Percentiles rank a stretch among this genome's conserved stretches.
phyloP scores from a whole-genome alignment of 1,140 invertebrate genomes.

The Cyphomyrmex costatus region DNA sequence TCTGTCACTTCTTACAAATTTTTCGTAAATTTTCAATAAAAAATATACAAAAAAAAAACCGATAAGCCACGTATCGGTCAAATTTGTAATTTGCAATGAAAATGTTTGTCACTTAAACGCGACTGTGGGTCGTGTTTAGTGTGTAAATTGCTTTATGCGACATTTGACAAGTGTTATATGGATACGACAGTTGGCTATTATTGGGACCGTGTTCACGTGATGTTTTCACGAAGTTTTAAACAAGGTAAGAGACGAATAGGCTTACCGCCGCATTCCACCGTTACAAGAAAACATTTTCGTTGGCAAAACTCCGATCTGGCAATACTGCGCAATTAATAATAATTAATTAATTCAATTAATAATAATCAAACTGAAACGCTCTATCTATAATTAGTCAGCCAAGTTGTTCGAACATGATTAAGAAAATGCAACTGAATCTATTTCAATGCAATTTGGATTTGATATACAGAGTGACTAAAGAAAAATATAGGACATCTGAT shows the following conservation, averaged over 20 bases:
- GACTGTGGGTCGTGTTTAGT: not conserved
- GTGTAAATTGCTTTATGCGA: slow-evolving; percentile 35
- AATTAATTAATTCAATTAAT: slow-evolving; percentile 1
- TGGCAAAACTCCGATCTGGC: slow-evolving; percentile 2
- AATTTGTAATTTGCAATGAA: not conserved
- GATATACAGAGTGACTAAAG: not conserved
- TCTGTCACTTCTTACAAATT: not conserved
- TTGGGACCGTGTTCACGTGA: slow-evolving; percentile 39
- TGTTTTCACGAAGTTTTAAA: slow-evolving; percentile 43
- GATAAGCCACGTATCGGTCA: slow-evolving; percentile 17
- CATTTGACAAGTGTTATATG: slow-evolving; percentile 30
- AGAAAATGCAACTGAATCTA: not conserved
- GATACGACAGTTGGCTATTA: slow-evolving; percentile 39
- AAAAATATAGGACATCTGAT: not conserved
- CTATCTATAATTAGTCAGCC: not conserved
- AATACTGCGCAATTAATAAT: not conserved
- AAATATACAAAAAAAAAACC: not conserved
- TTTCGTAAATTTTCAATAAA: not conserved
- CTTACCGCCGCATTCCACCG: slow-evolving; percentile 11
- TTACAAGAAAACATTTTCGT: slow-evolving; percentile 19
- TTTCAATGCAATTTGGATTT: not conserved
- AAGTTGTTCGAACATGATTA: not conserved
- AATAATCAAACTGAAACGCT: not conserved
- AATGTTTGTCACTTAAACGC: slow-evolving; percentile 30
- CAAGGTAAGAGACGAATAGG: not conserved